Conservation (phyloP, 2,797 vertebrate genomes). For the Podargus strigoides region DNA sequence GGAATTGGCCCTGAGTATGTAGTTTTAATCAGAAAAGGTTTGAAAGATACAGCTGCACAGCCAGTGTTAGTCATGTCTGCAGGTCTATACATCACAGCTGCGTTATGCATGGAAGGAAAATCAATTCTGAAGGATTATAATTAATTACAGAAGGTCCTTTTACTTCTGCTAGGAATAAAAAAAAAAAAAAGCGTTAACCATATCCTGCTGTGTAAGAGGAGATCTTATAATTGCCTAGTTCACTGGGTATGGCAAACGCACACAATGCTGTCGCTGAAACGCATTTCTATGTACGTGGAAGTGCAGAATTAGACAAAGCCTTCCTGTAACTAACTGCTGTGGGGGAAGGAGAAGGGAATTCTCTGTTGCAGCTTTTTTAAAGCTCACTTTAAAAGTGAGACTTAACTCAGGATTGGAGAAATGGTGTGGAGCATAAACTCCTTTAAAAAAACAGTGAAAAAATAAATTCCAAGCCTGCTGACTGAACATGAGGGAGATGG, state of each 20-base stretch:
- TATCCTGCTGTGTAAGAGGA: constrained; percentile 14
- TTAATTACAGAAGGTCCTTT: neutral
- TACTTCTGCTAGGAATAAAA: neutral
- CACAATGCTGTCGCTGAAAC: constrained; percentile 17
- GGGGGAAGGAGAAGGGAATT: constrained; percentile 1
- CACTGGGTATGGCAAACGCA: neutral
- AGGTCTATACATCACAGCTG: neutral
- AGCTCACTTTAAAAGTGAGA: neutral
- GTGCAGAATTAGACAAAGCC: constrained; percentile 39
- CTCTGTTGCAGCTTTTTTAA: neutral
- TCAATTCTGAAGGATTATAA: neutral
- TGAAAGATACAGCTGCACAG: neutral
- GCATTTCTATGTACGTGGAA: neutral
- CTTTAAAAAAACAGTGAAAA: neutral
- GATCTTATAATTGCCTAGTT: neutral
- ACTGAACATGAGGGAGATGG: neutral
- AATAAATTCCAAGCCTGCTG: neutral
- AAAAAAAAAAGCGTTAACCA: neutral
- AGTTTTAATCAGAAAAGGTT: neutral
- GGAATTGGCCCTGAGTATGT: neutral
- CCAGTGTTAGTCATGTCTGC: neutral
- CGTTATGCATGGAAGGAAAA: neutral
- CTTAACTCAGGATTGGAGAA: neutral
- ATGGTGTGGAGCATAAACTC: neutral
- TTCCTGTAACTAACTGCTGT: constrained; percentile 25